Evolutionary conservation across 2,888 invertebrate species (phyloP).

Genomic region (Leptinotarsa haldemani): DNA sequence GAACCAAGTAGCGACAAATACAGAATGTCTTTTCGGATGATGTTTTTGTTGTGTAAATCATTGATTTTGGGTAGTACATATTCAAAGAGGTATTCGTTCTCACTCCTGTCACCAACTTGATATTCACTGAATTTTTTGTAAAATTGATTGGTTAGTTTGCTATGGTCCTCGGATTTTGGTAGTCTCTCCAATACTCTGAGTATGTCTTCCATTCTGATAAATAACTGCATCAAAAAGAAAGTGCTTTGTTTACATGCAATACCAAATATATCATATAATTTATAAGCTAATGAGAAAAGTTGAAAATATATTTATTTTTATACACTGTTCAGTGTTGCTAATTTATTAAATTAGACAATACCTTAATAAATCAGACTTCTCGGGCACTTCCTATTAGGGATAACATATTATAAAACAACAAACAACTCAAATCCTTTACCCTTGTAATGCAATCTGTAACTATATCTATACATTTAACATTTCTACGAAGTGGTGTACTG

Average conservation of each 20-base stretch:
- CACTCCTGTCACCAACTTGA: slow-evolving; percentile 34
- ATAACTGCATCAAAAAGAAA: background rate
- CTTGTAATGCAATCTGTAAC: too few species aligned
- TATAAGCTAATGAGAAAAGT: too few species aligned
- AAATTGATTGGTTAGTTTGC: slow-evolving; percentile 29
- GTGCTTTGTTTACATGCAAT: too few species aligned
- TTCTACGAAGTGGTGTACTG: too few species aligned
- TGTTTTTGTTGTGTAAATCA: slow-evolving; percentile 49
- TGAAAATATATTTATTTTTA: too few species aligned
- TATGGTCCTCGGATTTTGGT: slow-evolving; percentile 30
- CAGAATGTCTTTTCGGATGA: slow-evolving; percentile 53
- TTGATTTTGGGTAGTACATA: slow-evolving; percentile 52
- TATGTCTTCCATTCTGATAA: slow-evolving; percentile 41
- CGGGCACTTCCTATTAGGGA: background rate
- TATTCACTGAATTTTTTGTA: slow-evolving; percentile 40
- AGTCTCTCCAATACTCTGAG: slow-evolving; percentile 35
- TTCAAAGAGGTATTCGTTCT: slow-evolving; percentile 46
- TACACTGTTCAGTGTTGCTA: too few species aligned
- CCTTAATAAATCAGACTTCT: background rate
- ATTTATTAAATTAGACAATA: background rate
- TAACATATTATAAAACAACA: background rate
- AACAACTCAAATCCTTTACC: background rate
- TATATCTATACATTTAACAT: too few species aligned
- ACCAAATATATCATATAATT: too few species aligned
- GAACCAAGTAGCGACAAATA: slow-evolving; percentile 54